Base-by-base conservation (phyloP, 2,113 vertebrate genomes). In the Cephalopterus ornatus region DNA sequence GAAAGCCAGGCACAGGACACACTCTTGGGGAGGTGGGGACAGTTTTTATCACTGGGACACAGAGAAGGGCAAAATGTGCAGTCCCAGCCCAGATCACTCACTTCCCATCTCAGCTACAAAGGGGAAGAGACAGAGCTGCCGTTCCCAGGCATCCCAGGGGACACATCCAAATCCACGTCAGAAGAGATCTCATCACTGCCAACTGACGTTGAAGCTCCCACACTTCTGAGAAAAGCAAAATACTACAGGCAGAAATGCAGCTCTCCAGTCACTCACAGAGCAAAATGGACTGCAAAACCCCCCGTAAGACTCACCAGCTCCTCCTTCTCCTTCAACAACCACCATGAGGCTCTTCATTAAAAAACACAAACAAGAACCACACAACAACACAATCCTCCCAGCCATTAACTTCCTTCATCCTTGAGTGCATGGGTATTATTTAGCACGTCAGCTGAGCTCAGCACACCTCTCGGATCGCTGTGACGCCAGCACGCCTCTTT, bases 11-110 rank as follows among this genome's bases (percentile, higher is more conserved):
- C 59, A 56, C 18, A 20, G 85, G n/a, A 73, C 55, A 21, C 0
- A 0, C 0, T 6, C 35, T 21, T 0, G 0, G 63, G 59, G 37
- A 75, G 21, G 11, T 24, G 75, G 74, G 46, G 74, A 46, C 1
- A 1, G 27, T 27, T 59, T 17, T 33, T 17, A 0, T 5, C 3
- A 0, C 59, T 37, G 68, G 70, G 52, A 62, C 59, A 42, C 59
- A 33, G 13, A 71, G 35, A 59, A 62, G 65, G 2, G 13, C 44
- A 13, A 13, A 49, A 16, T 5, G 44, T 9, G 53, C 75, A 42
- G 59, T 50, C 53, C 35, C 55, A 66, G 81, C 68, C 37, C 0
- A 0, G 47, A 56, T 83, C 0, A 0, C n/a, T 61, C 10, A 1
- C 8, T 58, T 30, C 74, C 41, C 13, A 4, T 24, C n/a, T 1